A percentile compares a stretch with the other conserved stretches of the same genome.
These are phyloP conservation scores for Adelognathus sp. DNA, from an alignment of 2,888 invertebrate species.

Conservation along the genomic window DNA sequence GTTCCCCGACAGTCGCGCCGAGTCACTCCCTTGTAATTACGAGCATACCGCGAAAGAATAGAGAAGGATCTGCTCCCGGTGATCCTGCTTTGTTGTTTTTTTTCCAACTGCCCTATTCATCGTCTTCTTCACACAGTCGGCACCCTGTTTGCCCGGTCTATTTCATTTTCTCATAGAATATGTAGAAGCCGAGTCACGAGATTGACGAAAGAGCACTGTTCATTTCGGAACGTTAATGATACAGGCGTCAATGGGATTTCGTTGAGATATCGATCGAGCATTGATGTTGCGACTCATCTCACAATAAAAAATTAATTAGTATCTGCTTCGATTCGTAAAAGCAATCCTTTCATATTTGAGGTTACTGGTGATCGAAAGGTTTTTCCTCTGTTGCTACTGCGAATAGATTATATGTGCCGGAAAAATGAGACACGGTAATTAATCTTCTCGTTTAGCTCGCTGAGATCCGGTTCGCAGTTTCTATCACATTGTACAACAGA, in stretches of 20 bases:
- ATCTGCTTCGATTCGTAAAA: conserved; percentile 3
- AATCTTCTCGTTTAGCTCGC: conserved; percentile 39
- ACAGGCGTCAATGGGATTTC: neutral
- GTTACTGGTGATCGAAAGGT: neutral
- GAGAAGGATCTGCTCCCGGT: conserved; percentile 48
- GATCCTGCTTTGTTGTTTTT: conserved; percentile 17
- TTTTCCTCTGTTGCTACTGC: neutral
- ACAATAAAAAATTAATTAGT: conserved; percentile 1
- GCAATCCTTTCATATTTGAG: neutral
- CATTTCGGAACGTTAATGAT: conserved; percentile 4
- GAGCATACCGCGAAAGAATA: conserved; percentile 71
- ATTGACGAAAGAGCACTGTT: conserved; percentile 15
- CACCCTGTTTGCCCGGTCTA: neutral
- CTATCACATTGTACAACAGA: conserved; percentile 2
- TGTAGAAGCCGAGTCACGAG: neutral
- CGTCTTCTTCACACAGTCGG: neutral
- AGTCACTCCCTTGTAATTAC: conserved; percentile 80
- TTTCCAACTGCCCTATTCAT: neutral
- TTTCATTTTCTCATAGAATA: neutral
- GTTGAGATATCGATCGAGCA: conserved; percentile 2
- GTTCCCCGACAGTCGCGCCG: conserved; percentile 70
- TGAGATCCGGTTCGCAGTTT: conserved; percentile 13
- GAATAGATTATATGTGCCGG: conserved; percentile 20
- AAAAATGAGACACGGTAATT: conserved; percentile 45
- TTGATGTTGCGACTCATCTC: neutral